These are phyloP conservation scores for Sebastes minor DNA, from an alignment of 2,797 vertebrate genomes.

Conservation along the genomic window DNA sequence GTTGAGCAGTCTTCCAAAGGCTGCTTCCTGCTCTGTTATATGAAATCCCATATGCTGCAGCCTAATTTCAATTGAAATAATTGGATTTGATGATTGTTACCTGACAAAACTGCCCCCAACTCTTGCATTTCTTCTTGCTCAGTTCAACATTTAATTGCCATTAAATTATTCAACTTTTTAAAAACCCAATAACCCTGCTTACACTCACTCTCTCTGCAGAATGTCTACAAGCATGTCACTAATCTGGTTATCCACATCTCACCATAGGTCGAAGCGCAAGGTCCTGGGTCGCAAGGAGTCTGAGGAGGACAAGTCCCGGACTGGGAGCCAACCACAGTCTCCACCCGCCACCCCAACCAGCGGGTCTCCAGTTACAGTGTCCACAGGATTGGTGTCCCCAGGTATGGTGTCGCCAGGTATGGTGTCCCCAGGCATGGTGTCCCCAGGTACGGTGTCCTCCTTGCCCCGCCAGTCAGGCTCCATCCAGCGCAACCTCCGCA, in stretches of 20 bases:
- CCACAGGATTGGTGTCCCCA: neutral
- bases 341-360: slow-evolving; percentile 68
- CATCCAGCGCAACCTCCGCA: slow-evolving; percentile 93
- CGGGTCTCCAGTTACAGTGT: neutral
- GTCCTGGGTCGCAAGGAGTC: slow-evolving; percentile 96
- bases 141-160: neutral
- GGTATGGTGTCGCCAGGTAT: neutral
- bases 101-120: slow-evolving; percentile 26
- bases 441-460: slow-evolving; percentile 17
- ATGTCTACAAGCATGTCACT: neutral
- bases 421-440: neutral
- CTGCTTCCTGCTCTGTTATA: slow-evolving; percentile 5
- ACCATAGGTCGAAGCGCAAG: slow-evolving; percentile 93
- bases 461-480: slow-evolving; percentile 86
- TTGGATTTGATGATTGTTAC: slow-evolving; percentile 11
- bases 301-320: slow-evolving; percentile 88
- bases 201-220: neutral
- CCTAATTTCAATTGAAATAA: slow-evolving; percentile 1
- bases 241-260: slow-evolving; percentile 10
- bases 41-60: slow-evolving; percentile 3
- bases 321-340: slow-evolving; percentile 61
- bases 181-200: slow-evolving; percentile 1
- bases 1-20: neutral
- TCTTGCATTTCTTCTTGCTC: neutral
- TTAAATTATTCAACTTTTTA: neutral